Evolutionary conservation across 2,113 vertebrate genomes (phyloP).

Genomic region (Rhinolophus ferrumequinum): DNA sequence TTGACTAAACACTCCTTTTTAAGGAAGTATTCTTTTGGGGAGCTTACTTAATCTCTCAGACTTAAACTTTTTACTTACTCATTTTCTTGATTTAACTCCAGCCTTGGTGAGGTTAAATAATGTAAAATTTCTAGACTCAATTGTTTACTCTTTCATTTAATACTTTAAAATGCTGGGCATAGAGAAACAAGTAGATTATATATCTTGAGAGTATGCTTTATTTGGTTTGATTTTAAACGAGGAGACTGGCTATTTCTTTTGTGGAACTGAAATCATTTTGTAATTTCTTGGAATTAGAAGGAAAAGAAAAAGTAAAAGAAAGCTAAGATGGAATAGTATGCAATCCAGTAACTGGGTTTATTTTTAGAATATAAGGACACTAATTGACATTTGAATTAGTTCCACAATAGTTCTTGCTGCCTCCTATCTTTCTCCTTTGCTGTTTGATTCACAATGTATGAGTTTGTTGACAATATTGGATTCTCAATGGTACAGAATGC

Average conservation of each 20-base stretch:
- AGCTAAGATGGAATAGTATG: not conserved
- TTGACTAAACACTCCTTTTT: not conserved
- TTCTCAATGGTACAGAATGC: not conserved
- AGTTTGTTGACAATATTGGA: not conserved
- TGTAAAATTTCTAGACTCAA: not conserved
- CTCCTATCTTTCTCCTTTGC: not conserved
- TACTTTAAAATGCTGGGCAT: not conserved
- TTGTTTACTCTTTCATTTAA: conserved; percentile 27
- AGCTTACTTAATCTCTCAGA: not conserved
- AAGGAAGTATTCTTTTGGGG: not conserved
- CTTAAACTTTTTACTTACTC: not conserved
- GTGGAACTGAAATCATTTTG: not conserved
- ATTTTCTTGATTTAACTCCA: not conserved
- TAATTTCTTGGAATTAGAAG: not conserved
- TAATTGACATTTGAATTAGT: not conserved
- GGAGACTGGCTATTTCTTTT: not conserved
- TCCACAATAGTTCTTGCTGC: not conserved
- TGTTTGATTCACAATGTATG: not conserved
- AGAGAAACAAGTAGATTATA: not conserved
- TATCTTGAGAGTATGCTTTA: not conserved
- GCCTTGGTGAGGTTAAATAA: not conserved
- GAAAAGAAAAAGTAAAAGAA: not conserved
- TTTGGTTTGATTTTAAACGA: not conserved
- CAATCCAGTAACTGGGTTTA: not conserved
- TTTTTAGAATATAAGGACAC: not conserved